A percentile compares a stretch with the other conserved stretches of the same genome.
Evolutionary conservation across 2,113 vertebrate genomes (phyloP).

Genomic region (Fukomys damarensis): DNA sequence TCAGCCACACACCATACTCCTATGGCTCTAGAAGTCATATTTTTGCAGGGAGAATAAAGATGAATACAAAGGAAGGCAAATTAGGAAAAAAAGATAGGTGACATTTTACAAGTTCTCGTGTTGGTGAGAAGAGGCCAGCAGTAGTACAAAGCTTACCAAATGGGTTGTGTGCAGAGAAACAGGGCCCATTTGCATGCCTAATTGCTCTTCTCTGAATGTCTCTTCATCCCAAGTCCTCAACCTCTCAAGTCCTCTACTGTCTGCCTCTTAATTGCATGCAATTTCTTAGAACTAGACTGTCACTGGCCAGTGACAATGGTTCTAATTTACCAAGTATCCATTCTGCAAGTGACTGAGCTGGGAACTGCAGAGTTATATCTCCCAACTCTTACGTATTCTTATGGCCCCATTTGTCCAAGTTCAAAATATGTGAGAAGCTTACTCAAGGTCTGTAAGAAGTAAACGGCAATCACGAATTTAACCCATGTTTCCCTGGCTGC

Average conservation of each 20-base stretch:
- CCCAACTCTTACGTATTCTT: not conserved
- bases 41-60: not conserved
- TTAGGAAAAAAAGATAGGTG: not conserved
- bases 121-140: not conserved
- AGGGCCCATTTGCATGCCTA: rapidly evolving
- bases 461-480: not conserved
- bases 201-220: rapidly evolving
- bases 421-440: not conserved
- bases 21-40: not conserved
- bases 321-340: not conserved
- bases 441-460: not conserved
- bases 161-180: rapidly evolving
- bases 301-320: not conserved
- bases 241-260: not conserved
- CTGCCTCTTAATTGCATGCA: not conserved
- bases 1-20: not conserved
- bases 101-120: not conserved
- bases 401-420: not conserved
- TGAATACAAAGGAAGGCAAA: not conserved
- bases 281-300: not conserved
- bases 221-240: not conserved
- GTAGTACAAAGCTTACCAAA: not conserved
- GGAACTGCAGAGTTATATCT: not conserved
- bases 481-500: not conserved
- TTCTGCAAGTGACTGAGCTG: not conserved